Percentiles rank a stretch among this genome's conserved stretches.
Conservation (phyloP, 2,888 invertebrate species). For the Linnaemya tessellans region DNA sequence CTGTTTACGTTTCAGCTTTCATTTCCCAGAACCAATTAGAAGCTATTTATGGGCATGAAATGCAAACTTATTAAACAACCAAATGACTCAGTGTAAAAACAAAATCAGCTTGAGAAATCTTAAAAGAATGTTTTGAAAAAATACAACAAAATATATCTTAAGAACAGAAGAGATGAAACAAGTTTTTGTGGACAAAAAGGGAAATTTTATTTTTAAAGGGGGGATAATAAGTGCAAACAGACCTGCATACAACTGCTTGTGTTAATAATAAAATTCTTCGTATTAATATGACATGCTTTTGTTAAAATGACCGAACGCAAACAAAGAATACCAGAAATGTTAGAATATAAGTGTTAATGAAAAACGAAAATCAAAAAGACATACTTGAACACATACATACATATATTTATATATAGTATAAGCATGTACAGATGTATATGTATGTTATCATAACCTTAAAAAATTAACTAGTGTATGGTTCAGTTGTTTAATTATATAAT, state of each 20-base stretch:
- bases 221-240: neutral
- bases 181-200: conserved; percentile 4
- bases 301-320: conserved; percentile 9
- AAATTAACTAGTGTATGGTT: neutral
- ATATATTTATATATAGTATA: no score
- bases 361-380: neutral
- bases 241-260: neutral
- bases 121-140: conserved; percentile 9
- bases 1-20: conserved; percentile 8
- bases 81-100: conserved; percentile 33
- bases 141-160: neutral
- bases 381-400: no score
- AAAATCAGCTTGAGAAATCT: neutral
- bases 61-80: conserved; percentile 14
- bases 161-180: conserved; percentile 1
- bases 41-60: neutral
- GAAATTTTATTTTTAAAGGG: conserved; percentile 4
- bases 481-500: neutral
- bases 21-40: conserved; percentile 44
- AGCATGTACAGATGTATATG: no score
- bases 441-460: no score
- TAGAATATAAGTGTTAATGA: conserved; percentile 53
- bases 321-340: conserved; percentile 14
- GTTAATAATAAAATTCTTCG: conserved; percentile 1
- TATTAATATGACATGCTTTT: neutral